Evolutionary conservation across 2,113 vertebrate genomes (phyloP), one percentile per base, ranked within the genome.

Genomic region (Prunella fulvescens): DNA sequence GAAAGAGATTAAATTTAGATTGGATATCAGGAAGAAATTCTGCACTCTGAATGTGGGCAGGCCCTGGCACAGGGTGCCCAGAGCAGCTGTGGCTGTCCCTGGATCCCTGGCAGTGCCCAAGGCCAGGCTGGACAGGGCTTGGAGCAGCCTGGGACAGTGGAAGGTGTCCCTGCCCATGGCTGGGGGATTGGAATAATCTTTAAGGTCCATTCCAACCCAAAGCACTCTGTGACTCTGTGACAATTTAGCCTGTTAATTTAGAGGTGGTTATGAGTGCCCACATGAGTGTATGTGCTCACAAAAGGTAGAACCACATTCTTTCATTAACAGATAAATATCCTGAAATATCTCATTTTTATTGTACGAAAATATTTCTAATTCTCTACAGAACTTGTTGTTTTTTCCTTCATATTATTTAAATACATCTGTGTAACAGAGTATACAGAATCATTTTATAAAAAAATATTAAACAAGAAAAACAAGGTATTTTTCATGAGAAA

Each of bases 111-210:
- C 0, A 65, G 58, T 37, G 44, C 0, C 58, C 58, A 45, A 29
- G 44, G 33, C 13, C 44, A 29, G 39, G 45, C 0, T 88, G 61
- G 76, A 19, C 0, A 0, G 58, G 31, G 31, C 42, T 65, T 3
- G 67, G 53, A 89, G 11, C 24, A 45, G 0, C 45, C 29, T 65
- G 60, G n/a, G 70, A 9, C 0, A 7, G 12, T 28, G 50, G 58
- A 1, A 73, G 33, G 37, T 57, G 66, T 80, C 22, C 58, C 58
- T 62, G 73, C 50, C 29, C 14, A 10, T 28, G 18, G 26, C 33
- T 33, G 51, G 8, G 17, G 2, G 5, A 4, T 13, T 37, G 39
- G 24, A 51, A 51, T 45, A 10, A 39, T 3, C 19, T 31, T 60
- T 20, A 40, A 53, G 9, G 33, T 67, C 24, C 6, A 2, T 60